Conservation (phyloP, 2,888 invertebrate species). For the Drosophila putrida region DNA sequence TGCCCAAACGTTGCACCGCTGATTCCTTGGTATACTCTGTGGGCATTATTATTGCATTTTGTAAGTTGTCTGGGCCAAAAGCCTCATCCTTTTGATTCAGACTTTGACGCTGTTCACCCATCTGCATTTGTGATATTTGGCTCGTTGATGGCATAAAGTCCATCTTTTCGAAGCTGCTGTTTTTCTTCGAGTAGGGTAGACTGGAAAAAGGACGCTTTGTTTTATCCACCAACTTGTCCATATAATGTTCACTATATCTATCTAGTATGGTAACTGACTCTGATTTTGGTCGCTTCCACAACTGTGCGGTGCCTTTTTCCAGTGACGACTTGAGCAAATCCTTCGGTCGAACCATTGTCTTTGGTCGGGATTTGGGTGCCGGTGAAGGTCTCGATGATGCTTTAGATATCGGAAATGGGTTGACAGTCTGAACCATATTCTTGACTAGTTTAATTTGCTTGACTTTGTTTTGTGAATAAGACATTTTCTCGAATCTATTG, state of each 20-base stretch:
- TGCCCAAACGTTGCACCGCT: slow-evolving; percentile 42
- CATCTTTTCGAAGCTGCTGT: background rate
- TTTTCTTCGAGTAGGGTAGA: background rate
- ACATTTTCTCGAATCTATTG: slow-evolving; percentile 22
- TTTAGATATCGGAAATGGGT: slow-evolving; percentile 16
- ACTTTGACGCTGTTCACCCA: slow-evolving; percentile 34
- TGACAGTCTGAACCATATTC: slow-evolving; percentile 15
- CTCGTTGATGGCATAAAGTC: background rate
- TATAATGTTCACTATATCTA: background rate
- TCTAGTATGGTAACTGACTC: background rate
- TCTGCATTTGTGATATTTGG: slow-evolving; percentile 2
- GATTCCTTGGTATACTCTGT: slow-evolving; percentile 39
- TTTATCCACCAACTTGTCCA: background rate
- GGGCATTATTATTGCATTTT: slow-evolving; percentile 30
- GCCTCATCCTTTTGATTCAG: background rate
- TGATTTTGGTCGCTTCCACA: slow-evolving; percentile 3
- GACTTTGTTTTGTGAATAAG: background rate
- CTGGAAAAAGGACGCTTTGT: background rate
- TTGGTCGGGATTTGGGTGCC: background rate
- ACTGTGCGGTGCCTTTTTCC: background rate
- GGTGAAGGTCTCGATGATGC: background rate
- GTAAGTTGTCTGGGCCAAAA: background rate
- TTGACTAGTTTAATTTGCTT: background rate
- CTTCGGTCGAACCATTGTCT: background rate
- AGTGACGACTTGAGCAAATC: background rate